Percentiles rank a stretch among this genome's conserved stretches.
Conservation (phyloP, 2,797 vertebrate genomes). For the Amblyraja radiata region DNA sequence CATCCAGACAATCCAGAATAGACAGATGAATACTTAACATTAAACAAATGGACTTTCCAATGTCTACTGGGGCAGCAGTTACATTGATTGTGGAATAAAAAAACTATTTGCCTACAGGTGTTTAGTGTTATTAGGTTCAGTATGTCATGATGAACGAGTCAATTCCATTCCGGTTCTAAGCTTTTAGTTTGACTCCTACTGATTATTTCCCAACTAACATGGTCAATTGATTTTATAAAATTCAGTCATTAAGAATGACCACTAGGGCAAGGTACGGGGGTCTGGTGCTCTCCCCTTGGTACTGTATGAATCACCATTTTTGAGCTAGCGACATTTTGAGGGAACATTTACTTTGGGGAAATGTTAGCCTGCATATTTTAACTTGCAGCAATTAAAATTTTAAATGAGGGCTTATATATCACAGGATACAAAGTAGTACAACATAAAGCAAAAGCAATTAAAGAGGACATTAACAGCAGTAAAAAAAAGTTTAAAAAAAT, state of each 20-base stretch:
- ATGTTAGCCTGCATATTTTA: not conserved
- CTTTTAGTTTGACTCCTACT: not conserved
- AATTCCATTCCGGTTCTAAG: not conserved
- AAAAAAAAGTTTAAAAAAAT: not conserved
- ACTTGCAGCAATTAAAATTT: not conserved
- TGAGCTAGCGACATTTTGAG: not conserved
- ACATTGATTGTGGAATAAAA: not conserved
- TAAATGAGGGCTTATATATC: not conserved
- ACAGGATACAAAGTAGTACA: not conserved
- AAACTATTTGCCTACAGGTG: no score
- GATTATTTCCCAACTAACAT: not conserved
- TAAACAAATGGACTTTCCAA: not conserved
- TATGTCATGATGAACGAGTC: not conserved
- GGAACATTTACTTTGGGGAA: not conserved
- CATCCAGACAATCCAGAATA: not conserved
- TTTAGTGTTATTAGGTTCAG: not conserved
- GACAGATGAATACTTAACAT: not conserved
- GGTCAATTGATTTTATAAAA: not conserved
- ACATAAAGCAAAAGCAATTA: not conserved
- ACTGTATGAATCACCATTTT: not conserved
- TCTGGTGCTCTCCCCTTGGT: not conserved
- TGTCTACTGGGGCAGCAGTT: not conserved
- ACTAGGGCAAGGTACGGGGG: not conserved
- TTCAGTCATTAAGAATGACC: not conserved
- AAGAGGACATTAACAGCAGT: not conserved